Conservation (phyloP, 2,888 invertebrate species). For the Dinocampus coccinellae region DNA sequence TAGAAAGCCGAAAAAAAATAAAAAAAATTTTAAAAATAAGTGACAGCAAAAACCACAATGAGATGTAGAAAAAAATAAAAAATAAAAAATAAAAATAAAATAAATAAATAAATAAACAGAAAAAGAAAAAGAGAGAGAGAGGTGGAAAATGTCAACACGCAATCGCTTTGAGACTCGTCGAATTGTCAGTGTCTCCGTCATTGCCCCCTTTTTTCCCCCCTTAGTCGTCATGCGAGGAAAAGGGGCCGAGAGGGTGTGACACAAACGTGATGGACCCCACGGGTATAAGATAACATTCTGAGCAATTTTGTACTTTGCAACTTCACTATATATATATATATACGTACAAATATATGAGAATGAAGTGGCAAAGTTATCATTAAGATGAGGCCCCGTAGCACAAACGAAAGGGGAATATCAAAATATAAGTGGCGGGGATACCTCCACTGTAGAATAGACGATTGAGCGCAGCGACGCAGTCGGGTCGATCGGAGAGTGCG, state of each 20-base stretch:
- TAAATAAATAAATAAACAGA: too few relatives aligned
- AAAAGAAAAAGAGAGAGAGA: too few relatives aligned
- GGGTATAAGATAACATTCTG: slow-evolving; percentile 66
- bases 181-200: too few relatives aligned
- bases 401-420: neutral
- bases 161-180: neutral
- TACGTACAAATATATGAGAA: neutral
- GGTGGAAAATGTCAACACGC: neutral
- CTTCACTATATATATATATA: slow-evolving; percentile 2
- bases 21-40: neutral
- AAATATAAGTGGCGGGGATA: neutral
- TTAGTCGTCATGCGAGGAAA: neutral
- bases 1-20: neutral
- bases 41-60: neutral
- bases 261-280: slow-evolving; percentile 53
- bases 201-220: neutral
- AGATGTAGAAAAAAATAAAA: neutral
- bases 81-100: too few relatives aligned
- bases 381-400: neutral
- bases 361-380: neutral
- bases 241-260: neutral
- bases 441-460: slow-evolving; percentile 27
- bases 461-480: slow-evolving; percentile 33
- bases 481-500: slow-evolving; percentile 26
- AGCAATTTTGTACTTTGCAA: slow-evolving; percentile 36